These are phyloP conservation scores for Cephus sareptanus DNA, from an alignment of 2,888 invertebrate genomes.

Conservation along the genomic window DNA sequence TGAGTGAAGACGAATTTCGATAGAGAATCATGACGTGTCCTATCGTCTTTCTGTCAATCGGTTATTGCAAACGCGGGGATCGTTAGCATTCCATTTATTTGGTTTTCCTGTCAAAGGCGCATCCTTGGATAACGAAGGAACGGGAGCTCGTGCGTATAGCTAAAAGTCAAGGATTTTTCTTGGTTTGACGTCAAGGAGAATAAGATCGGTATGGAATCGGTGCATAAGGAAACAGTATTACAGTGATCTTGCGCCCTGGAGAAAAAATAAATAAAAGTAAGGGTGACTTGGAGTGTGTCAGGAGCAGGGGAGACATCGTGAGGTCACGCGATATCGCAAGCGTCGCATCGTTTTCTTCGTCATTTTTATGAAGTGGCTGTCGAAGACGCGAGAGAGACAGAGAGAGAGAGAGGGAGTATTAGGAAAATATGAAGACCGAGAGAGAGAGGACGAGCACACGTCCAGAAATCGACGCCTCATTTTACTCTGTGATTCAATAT, in stretches of 20 bases:
- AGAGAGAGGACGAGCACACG: neutral
- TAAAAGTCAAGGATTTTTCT: too few species aligned
- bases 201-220: neutral
- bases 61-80: too few species aligned
- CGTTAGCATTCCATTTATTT: too few species aligned
- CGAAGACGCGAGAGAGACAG: neutral
- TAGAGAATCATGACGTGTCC: neutral
- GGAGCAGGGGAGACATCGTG: neutral
- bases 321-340: neutral
- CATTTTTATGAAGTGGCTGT: neutral
- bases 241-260: accelerated
- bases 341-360: neutral
- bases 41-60: neutral
- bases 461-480: neutral
- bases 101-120: too few species aligned
- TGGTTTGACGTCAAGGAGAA: too few species aligned
- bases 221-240: neutral
- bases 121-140: too few species aligned
- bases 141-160: too few species aligned
- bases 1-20: neutral
- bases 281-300: neutral
- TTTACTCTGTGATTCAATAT: neutral
- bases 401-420: neutral
- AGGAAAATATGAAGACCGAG: neutral
- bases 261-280: neutral